Conservation (phyloP, 2,797 vertebrate genomes). For the Sebastes jordani region DNA sequence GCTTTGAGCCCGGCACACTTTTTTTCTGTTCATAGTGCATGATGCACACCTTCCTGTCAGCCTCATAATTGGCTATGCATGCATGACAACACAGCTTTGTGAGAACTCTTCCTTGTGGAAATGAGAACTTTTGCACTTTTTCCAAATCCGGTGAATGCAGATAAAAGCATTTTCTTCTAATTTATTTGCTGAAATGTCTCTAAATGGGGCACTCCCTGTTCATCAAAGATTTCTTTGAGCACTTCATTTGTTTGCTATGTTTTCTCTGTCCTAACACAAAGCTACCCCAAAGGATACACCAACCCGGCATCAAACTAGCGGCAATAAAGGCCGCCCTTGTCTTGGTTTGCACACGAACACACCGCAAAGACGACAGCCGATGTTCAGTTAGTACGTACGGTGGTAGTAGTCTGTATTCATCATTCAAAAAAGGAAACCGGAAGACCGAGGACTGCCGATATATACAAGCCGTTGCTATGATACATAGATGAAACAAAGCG, state of each 20-base stretch:
- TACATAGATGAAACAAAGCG: too few species aligned
- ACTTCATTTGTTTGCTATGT: neutral
- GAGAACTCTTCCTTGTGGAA: neutral
- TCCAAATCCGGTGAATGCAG: neutral
- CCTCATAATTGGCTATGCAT: neutral
- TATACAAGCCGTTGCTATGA: too few species aligned
- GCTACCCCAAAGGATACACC: too few species aligned
- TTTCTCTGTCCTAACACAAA: neutral
- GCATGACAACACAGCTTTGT: conserved; percentile 25
- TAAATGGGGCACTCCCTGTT: neutral
- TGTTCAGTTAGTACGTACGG: too few species aligned
- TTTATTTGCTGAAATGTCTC: neutral
- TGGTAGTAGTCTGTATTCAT: too few species aligned
- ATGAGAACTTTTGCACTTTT: neutral
- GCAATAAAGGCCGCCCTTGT: too few species aligned
- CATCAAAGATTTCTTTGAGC: neutral
- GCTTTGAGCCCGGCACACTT: neutral
- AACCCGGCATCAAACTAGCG: too few species aligned
- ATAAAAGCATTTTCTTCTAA: neutral
- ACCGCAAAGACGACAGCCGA: too few species aligned
- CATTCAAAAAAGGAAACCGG: too few species aligned
- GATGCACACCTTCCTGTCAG: conserved; percentile 19
- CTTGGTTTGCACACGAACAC: too few species aligned
- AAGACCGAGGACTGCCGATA: too few species aligned
- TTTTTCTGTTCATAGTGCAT: conserved; percentile 12